Percentiles rank a stretch among this genome's conserved stretches.
phyloP scores from a whole-genome alignment of 2,113 vertebrate species.

The Albula glossodonta region DNA sequence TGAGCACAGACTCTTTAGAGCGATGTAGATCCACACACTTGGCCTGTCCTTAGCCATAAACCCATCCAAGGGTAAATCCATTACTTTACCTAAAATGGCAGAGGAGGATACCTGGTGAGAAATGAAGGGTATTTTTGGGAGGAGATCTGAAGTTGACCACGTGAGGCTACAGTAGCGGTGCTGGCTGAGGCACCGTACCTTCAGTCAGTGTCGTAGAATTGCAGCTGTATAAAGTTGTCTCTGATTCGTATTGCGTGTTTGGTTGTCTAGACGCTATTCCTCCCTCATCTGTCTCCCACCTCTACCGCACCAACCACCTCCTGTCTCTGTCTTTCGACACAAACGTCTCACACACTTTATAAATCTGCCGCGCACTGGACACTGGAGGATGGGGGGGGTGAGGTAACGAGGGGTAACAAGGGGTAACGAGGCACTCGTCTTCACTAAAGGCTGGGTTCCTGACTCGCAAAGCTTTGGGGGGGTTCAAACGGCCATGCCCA shows the following conservation, averaged over 20 bases:
- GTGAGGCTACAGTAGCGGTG: background rate
- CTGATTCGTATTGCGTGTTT: background rate
- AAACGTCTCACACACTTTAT: slow-evolving; percentile 6
- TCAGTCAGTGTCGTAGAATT: background rate
- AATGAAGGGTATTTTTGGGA: too few species aligned
- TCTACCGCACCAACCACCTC: background rate
- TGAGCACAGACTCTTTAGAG: too few species aligned
- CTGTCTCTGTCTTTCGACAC: background rate
- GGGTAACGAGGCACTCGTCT: background rate
- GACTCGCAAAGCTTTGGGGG: background rate
- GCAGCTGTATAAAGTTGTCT: background rate
- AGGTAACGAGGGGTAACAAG: too few species aligned
- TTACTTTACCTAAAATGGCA: too few species aligned
- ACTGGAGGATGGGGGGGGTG: background rate
- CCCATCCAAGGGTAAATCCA: too few species aligned
- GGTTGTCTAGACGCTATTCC: background rate
- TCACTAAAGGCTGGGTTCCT: background rate
- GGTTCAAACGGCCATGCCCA: background rate
- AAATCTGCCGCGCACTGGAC: background rate
- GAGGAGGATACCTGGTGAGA: too few species aligned
- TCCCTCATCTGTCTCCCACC: slow-evolving; percentile 1
- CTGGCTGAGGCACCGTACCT: background rate
- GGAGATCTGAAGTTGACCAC: background rate
- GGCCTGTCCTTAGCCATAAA: too few species aligned
- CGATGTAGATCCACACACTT: too few species aligned